A percentile compares a stretch with the other conserved stretches of the same genome.
These are phyloP conservation scores for Gracilinanus agilis DNA, from an alignment of 2,113 vertebrate genomes.

Conservation along the genomic window DNA sequence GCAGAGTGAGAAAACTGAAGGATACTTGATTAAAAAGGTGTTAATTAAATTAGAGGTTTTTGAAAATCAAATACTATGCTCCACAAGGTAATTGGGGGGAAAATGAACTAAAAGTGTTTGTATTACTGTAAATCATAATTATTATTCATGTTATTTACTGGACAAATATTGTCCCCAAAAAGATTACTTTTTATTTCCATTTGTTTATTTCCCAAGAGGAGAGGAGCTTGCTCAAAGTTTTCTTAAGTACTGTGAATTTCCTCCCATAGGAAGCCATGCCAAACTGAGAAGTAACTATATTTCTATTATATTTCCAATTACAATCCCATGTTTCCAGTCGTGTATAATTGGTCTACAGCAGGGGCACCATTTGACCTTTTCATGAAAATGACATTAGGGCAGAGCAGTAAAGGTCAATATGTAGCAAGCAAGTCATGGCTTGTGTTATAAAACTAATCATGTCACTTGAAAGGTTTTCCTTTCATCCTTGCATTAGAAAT, in stretches of 20 bases:
- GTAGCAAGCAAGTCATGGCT: background rate
- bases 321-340: background rate
- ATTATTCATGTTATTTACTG: background rate
- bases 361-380: conserved; percentile 68
- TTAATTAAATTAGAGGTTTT: background rate
- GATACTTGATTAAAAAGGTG: background rate
- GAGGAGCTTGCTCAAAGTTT: background rate
- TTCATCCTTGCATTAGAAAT: conserved; percentile 44
- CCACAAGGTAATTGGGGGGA: background rate
- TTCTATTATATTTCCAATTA: background rate
- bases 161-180: background rate
- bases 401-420: conserved; percentile 62
- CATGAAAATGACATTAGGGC: conserved; percentile 30
- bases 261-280: background rate
- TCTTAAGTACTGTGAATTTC: conserved; percentile 27
- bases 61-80: background rate
- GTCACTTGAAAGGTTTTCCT: background rate
- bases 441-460: conserved; percentile 3
- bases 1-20: background rate
- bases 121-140: background rate
- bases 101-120: no score
- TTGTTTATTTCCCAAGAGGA: background rate
- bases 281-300: fast-evolving
- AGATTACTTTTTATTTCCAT: background rate
- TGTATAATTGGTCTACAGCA: conserved; percentile 55